These are phyloP conservation scores for Chelonoidis abingdonii DNA, from an alignment of 2,113 vertebrate genomes.

Conservation along the genomic window DNA sequence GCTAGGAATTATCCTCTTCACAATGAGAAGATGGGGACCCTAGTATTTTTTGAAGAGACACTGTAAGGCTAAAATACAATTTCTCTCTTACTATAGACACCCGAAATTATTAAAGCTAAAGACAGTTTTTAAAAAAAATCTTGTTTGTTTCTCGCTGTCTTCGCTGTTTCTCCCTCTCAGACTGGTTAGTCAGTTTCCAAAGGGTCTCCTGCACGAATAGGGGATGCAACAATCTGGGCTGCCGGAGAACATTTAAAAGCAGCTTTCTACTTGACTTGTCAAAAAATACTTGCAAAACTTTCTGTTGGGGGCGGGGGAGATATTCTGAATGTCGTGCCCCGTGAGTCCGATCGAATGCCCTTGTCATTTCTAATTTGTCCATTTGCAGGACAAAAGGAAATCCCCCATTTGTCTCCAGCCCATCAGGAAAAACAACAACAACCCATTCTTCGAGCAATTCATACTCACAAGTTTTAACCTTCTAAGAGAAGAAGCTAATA, in stretches of 20 bases:
- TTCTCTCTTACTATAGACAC: not conserved
- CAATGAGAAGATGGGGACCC: too few relatives aligned
- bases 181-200: not conserved
- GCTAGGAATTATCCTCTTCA: too few relatives aligned
- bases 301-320: accelerated
- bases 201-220: too few relatives aligned
- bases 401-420: too few relatives aligned
- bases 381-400: too few relatives aligned
- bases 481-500: not conserved
- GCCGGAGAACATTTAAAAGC: too few relatives aligned
- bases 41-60: not conserved
- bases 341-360: not conserved
- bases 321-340: too few relatives aligned
- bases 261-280: not conserved
- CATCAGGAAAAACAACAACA: too few relatives aligned
- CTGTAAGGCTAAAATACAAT: not conserved
- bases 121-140: too few relatives aligned
- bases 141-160: not conserved
- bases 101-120: not conserved
- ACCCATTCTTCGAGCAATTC: too few relatives aligned
- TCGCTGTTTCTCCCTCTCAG: not conserved
- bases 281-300: not conserved
- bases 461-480: not conserved
- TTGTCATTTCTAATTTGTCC: too few relatives aligned
- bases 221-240: too few relatives aligned